Base-by-base conservation (phyloP, 2,797 vertebrate genomes). In the Oryzias sinensis region DNA sequence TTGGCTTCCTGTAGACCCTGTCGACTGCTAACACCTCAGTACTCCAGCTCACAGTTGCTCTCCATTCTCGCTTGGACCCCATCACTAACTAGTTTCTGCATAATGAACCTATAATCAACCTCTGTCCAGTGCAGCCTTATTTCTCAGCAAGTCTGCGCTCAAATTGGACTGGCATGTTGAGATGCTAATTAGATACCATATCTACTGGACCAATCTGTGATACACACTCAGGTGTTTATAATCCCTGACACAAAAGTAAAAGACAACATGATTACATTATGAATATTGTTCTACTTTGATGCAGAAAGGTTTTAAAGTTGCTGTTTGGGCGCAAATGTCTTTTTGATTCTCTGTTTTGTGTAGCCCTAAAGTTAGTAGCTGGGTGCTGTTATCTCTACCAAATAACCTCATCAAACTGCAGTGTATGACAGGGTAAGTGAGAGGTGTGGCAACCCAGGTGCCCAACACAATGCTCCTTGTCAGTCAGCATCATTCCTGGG, bases 401-500 rank as follows among this genome's bases (percentile, higher is more conserved):
- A 90, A 90, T 90, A 90, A 90, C 88, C 88, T 89, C 87, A 89
- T 90, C 89, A 90, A 87, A 86, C 86, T 53, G 68, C 75, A 70
- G 79, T 43, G 58, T 83, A 83, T 89, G 85, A 88, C 88, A 89
- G 86, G 80, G 83, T 88, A 90, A 89, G 85, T 88, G 84, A 85
- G 89, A 87, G 89, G 88, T 85, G 89, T 88, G 85, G 79, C 72
- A 33, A 79, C 72, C 79, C 80, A 84, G 84, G 83, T 88, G 80
- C 87, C 87, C 72, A 68, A 85, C 85, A 90, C 88, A 89, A 90
- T 88, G 73, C 70, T 73, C 78, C 92, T 88, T 92, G 92, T 94
- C 94, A 96, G 86, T 96, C 94, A 95, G 74, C 75, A 88, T 91
- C 93, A 91, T 92, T 94, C 93, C 91, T 93, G 59, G 81, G 87